A percentile compares a stretch with the other conserved stretches of the same genome.
Conservation (phyloP, 2,888 invertebrate genomes). For the Scaptomyza reducta region DNA sequence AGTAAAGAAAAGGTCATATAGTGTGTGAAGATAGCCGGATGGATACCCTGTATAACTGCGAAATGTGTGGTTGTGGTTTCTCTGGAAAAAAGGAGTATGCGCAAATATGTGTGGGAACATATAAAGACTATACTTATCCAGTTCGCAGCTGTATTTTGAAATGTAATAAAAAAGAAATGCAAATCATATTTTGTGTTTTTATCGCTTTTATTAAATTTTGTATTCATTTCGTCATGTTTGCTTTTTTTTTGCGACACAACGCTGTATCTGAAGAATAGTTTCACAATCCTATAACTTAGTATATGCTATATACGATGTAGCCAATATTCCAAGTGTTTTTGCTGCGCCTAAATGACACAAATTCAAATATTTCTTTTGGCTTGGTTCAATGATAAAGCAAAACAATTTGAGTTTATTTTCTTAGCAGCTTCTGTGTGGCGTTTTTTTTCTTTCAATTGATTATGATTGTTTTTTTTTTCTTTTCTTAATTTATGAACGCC, state of each 20-base stretch:
- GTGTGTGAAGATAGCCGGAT: no score
- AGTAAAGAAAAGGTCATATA: no score
- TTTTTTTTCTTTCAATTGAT: constrained; percentile 21
- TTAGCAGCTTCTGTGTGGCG: constrained; percentile 66
- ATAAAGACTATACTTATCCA: neutral
- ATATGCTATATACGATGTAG: constrained; percentile 44
- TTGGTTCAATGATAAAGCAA: constrained; percentile 56
- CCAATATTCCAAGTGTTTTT: constrained; percentile 43
- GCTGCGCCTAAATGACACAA: constrained; percentile 23
- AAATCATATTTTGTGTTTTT: constrained; percentile 51
- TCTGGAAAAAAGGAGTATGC: no score
- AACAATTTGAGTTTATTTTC: constrained; percentile 39
- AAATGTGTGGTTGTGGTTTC: no score
- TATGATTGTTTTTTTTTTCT: constrained; percentile 39
- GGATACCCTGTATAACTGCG: neutral
- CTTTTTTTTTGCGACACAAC: constrained; percentile 45
- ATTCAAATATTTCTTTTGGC: constrained; percentile 59
- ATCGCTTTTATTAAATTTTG: constrained; percentile 75
- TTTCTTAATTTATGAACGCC: constrained; percentile 47
- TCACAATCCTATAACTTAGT: constrained; percentile 52
- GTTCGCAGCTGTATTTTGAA: neutral
- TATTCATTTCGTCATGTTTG: constrained; percentile 77
- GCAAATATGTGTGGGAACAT: no score
- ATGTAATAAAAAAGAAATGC: no score
- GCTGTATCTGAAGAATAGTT: constrained; percentile 46